These are phyloP conservation scores for Gallinago media DNA, from an alignment of 2,113 vertebrate species.

Conservation along the genomic window DNA sequence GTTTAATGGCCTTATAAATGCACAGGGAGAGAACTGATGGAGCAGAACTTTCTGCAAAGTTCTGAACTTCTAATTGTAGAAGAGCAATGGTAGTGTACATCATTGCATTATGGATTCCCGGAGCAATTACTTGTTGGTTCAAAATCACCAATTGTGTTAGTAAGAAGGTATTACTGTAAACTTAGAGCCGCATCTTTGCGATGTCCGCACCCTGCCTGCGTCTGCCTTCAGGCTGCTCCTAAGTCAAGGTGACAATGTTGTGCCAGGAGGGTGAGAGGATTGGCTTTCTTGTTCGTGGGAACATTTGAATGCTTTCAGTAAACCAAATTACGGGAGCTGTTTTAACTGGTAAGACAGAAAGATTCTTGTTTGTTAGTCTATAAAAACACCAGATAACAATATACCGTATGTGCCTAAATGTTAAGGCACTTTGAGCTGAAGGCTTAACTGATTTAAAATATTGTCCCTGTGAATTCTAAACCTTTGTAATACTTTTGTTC, in stretches of 20 bases:
- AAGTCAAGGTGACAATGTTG: background rate
- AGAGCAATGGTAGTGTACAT: background rate
- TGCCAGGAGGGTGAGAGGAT: background rate
- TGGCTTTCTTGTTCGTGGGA: conserved; percentile 44
- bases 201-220: background rate
- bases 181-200: background rate
- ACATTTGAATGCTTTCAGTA: background rate
- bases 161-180: background rate
- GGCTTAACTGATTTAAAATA: conserved; percentile 9
- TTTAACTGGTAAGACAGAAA: conserved; percentile 20
- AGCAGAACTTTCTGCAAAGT: background rate
- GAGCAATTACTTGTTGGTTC: background rate
- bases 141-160: background rate
- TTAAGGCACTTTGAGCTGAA: conserved; percentile 67
- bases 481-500: conserved; percentile 44
- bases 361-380: conserved; percentile 25
- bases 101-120: background rate
- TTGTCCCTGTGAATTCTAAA: conserved; percentile 15
- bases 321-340: background rate
- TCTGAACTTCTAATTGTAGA: background rate
- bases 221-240: background rate
- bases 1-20: background rate
- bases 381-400: conserved; percentile 40
- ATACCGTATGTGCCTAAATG: conserved; percentile 69
- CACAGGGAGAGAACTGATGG: background rate